Conservation (phyloP, 2,113 vertebrate genomes). For the Halcyon senegalensis region DNA sequence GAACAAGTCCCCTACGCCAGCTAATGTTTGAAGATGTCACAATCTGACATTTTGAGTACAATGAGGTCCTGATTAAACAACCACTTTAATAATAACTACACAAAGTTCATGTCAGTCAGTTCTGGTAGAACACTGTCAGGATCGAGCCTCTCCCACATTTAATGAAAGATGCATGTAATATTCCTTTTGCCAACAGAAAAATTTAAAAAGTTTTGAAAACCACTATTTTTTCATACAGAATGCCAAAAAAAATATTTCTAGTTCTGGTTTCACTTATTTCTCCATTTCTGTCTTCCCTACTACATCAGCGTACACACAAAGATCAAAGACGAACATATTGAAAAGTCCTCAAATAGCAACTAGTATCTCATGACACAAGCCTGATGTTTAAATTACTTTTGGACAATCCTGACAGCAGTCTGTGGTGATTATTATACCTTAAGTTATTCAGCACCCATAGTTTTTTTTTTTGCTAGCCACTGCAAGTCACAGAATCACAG, state of each 20-base stretch:
- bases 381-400: not conserved
- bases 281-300: not conserved
- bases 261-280: not conserved
- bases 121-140: not conserved
- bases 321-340: not conserved
- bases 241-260: not conserved
- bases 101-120: not conserved
- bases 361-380: not conserved
- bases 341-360: not conserved
- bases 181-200: not conserved
- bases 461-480: not conserved
- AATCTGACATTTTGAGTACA: constrained; percentile 34
- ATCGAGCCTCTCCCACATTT: not conserved
- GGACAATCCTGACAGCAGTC: not conserved
- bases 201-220: not conserved
- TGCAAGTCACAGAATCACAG: not conserved
- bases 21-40: not conserved
- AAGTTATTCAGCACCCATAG: not conserved
- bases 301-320: not conserved
- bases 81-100: not conserved
- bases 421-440: not conserved
- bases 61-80: not conserved
- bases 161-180: not conserved
- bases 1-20: not conserved
- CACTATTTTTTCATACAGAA: not conserved